Evolutionary conservation across 2,888 invertebrate species (phyloP).

Genomic region (Drosophila algonquin): DNA sequence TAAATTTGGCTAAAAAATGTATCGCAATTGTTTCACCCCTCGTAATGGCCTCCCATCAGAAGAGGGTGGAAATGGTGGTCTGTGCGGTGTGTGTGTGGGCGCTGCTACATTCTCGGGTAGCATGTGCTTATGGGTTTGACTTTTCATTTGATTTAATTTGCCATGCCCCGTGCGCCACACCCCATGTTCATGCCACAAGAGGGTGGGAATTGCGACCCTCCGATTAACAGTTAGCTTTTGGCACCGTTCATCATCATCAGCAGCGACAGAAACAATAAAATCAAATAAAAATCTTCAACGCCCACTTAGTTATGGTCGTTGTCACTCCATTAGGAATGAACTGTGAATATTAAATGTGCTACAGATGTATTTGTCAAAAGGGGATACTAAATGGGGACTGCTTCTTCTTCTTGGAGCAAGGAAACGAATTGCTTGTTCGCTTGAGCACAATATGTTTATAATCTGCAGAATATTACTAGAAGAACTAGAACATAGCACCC

Average conservation of each 20-base stretch:
- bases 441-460: not conserved
- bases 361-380: slow-evolving; percentile 7
- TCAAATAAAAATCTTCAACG: slow-evolving; percentile 76
- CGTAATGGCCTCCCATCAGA: slow-evolving; percentile 3
- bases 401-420: not conserved
- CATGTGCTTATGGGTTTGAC: slow-evolving; percentile 76
- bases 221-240: slow-evolving; percentile 71
- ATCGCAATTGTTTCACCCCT: slow-evolving; percentile 71
- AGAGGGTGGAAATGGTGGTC: slow-evolving; percentile 31
- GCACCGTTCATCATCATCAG: slow-evolving; percentile 59
- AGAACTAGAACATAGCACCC: no score
- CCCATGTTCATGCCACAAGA: not conserved
- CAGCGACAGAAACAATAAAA: slow-evolving; percentile 69
- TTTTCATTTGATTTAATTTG: slow-evolving; percentile 79
- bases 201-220: slow-evolving; percentile 40
- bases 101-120: slow-evolving; percentile 32
- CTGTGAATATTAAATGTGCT: slow-evolving; percentile 26
- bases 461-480: not conserved
- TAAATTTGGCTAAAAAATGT: slow-evolving; percentile 71
- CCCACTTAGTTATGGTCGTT: slow-evolving; percentile 64
- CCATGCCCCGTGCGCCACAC: slow-evolving; percentile 28
- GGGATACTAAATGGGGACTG: not conserved
- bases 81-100: slow-evolving; percentile 35
- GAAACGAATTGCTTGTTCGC: slow-evolving; percentile 4
- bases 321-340: slow-evolving; percentile 33